Base-by-base conservation (phyloP, 2,888 invertebrate genomes). In the Leucophenga maculata region DNA sequence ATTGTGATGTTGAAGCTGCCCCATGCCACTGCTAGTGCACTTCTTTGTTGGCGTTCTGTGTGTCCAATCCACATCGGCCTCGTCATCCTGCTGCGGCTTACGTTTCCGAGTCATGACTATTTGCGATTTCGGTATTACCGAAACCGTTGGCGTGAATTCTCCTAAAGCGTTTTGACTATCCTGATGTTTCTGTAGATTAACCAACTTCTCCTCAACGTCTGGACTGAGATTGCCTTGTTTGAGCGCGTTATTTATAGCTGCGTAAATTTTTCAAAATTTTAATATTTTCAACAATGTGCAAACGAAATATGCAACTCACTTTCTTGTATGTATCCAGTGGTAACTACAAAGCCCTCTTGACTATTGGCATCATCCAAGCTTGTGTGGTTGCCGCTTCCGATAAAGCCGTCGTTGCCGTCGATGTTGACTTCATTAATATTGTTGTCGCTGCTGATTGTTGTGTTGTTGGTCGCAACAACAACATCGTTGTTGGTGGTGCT, bases 321-420 rank as follows among this genome's bases (percentile, higher is more conserved):
- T 92, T 97, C 96, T 87, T 97, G 96, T 79, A 97, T 96, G 86
- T 97, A 97, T 89, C 96, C 96, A 68, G 96, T 95, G 14, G 97
- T 97, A 73, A 97, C 91, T 78, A 96, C 93, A 89, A 97, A 97
- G 89, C 95, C 79, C 67, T 79, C 78, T 59, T 60, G 59, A 46
- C 59, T 16, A 71, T 66, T 67, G 72, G 62, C 70, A 74, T 67
- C 72, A 82, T 73, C 59, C 74, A 74, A 59, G 62, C 59, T 68
- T 60, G 71, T n/a, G 18, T 70, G 62, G 70, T 62, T 52, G 32
- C 67, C 22, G 67, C 67, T 65, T 66, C 65, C 69, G 64, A 66
- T 64, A 65, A 26, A 72, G 67, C 22, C 59, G 64, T 57, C 69
- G 64, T 11, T 57, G 65, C 67, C 52, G 72, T 26, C 70, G 69